Base-by-base conservation (phyloP, 1,140 invertebrate genomes). In the Pectinophora gossypiella region DNA sequence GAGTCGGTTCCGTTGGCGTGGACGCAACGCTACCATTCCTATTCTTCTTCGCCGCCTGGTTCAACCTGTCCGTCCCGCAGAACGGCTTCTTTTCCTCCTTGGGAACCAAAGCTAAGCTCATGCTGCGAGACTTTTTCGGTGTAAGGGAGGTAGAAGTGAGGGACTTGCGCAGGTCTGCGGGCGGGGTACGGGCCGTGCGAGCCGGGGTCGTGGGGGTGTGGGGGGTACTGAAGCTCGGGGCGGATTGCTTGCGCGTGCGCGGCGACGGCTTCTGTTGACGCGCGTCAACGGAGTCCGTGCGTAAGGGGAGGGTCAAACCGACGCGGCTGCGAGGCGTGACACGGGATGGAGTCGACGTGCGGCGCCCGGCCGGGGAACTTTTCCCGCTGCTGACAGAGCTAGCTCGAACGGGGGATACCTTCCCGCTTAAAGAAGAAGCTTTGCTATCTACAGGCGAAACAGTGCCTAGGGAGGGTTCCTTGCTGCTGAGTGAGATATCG, bases 171-270 rank as follows among this genome's bases (percentile, higher is more conserved):
- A 72, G 62, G 44, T 85, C 81, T 19, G 54, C 61, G 1, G 76
- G 72, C 16, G 85, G 77, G 2, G 83, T 83, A 32, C 73, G 68
- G 15, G 62, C 52, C n/a, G 70, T 61, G 48, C 73, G 56, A 45
- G 58, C 62, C 38, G 61, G 76, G 7, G 76, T 58, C 43, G 56
- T 61, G 45, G 63, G 77, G 2, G 76, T 80, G 59, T 60, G 66
- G 9, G 79, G 79, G 0, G 76, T 83, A 71, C 79, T 82, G 49
- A 71, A 76, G 66, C 76, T 82, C 9, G 82, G 83, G 23, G 80
- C 77, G 9, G 83, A 82, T 40, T 84, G 80, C 48, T 84, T 84
- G 15, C 82, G 66, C 7, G 59, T 32, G 45, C 74, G 70, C 3
- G 64, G 40, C 50, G 51, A 18, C 3, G 64, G 40, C 50, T 49